These are phyloP conservation scores for Trichechus manatus DNA, from an alignment of 2,113 vertebrate species.

Conservation along the genomic window DNA sequence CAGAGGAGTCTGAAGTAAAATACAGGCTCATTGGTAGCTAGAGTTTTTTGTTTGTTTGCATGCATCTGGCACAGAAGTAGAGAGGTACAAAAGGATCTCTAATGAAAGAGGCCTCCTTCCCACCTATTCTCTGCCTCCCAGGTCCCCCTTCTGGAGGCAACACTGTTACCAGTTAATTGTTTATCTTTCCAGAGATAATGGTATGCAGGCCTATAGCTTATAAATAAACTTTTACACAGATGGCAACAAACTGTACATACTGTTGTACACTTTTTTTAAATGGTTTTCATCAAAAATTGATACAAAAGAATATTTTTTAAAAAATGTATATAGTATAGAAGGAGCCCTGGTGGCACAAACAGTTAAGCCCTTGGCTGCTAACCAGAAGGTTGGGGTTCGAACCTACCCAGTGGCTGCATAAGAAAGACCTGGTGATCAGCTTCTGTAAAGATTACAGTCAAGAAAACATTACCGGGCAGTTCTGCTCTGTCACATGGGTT, in stretches of 20 bases:
- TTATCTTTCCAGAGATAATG: background rate
- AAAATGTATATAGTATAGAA: background rate
- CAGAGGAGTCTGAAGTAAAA: background rate
- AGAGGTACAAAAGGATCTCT: background rate
- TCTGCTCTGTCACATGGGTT: too few relatives aligned
- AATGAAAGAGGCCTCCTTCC: background rate
- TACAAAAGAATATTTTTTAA: background rate
- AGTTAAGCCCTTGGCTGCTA: too few relatives aligned
- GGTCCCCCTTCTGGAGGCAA: background rate
- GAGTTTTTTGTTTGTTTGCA: background rate
- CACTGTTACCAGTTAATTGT: background rate
- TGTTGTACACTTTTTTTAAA: background rate
- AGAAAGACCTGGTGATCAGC: too few relatives aligned
- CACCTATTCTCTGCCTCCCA: background rate
- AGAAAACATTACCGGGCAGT: too few relatives aligned
- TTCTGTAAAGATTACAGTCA: too few relatives aligned
- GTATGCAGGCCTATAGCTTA: background rate
- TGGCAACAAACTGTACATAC: background rate
- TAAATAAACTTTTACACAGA: background rate
- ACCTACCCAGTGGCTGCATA: too few relatives aligned
- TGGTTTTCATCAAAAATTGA: background rate
- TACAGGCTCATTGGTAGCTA: too few relatives aligned
- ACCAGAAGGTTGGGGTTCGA: too few relatives aligned
- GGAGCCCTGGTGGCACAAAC: too few relatives aligned
- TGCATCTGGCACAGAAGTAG: accelerated